A percentile compares a stretch with the other conserved stretches of the same genome.
phyloP scores from a whole-genome alignment of 2,113 vertebrate genomes.

The Tragelaphus imberbis region DNA sequence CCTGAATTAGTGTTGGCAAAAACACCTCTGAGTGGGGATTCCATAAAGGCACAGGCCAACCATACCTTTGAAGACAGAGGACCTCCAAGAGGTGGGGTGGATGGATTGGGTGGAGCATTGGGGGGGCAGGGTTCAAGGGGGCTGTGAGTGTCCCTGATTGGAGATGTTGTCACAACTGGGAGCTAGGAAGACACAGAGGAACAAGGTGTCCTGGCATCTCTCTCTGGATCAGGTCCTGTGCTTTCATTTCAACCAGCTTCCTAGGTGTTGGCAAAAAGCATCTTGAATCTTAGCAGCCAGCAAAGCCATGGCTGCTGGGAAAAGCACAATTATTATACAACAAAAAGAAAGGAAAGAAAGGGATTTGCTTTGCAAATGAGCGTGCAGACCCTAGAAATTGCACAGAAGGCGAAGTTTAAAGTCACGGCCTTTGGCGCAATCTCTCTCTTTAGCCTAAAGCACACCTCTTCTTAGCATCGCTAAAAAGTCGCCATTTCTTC shows the following conservation, averaged over 20 bases:
- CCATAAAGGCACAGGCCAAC: conserved; percentile 19
- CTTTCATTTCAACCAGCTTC: rapidly evolving
- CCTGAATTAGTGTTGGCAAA: conserved; percentile 67
- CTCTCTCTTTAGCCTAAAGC: background rate
- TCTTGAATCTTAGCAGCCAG: background rate
- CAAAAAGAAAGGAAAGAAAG: background rate
- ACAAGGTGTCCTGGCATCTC: background rate
- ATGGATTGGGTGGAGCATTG: rapidly evolving
- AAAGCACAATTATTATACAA: background rate
- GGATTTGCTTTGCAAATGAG: background rate
- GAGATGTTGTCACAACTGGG: background rate
- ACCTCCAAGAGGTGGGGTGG: rapidly evolving
- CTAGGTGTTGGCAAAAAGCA: background rate
- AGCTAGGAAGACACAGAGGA: background rate
- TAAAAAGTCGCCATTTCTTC: background rate
- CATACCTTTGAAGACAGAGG: background rate
- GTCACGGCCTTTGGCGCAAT: rapidly evolving
- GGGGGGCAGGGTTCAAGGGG: background rate
- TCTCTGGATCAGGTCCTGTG: background rate
- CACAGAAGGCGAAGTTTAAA: background rate
- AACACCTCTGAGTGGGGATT: conserved; percentile 31
- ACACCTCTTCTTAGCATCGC: background rate
- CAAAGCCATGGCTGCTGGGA: background rate
- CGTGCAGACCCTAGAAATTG: background rate
- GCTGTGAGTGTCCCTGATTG: rapidly evolving